phyloP scores from a whole-genome alignment of 2,888 invertebrate species.

The Anodontia alba region DNA sequence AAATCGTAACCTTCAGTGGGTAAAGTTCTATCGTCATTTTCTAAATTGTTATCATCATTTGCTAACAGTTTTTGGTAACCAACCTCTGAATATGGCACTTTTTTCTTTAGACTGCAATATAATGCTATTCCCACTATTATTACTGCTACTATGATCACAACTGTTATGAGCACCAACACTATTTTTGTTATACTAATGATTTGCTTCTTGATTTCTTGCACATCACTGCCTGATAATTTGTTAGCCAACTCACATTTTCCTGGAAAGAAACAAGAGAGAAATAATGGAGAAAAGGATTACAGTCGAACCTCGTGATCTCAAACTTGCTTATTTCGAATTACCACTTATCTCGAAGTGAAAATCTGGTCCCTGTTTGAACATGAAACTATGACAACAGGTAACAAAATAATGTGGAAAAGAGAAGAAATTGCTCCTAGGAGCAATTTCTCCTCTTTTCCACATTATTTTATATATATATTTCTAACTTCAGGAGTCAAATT shows the following conservation, averaged over 20 bases:
- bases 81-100: conserved; percentile 7
- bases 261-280: conserved; percentile 37
- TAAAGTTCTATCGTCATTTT: too few relatives aligned
- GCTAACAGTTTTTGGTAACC: conserved; percentile 15
- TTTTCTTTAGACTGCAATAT: not conserved
- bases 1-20: not conserved
- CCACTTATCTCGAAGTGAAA: too few relatives aligned
- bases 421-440: conserved; percentile 20
- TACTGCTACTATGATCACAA: conserved; percentile 21
- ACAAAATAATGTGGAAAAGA: too few relatives aligned
- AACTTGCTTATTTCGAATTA: too few relatives aligned
- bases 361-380: too few relatives aligned
- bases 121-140: not conserved
- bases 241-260: conserved; percentile 46
- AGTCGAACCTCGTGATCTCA: too few relatives aligned
- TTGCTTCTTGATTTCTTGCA: not conserved
- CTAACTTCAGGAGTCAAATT: too few relatives aligned
- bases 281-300: not conserved
- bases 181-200: conserved; percentile 29
- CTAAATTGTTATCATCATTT: not conserved
- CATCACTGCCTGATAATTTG: not conserved
- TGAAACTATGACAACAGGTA: too few relatives aligned
- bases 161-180: conserved; percentile 36
- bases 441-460: not conserved
- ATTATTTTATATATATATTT: too few relatives aligned